Evolutionary conservation across 2,888 invertebrate genomes (phyloP), one percentile per base, ranked within the genome.

Genomic region (Phymatocera aterrima): DNA sequence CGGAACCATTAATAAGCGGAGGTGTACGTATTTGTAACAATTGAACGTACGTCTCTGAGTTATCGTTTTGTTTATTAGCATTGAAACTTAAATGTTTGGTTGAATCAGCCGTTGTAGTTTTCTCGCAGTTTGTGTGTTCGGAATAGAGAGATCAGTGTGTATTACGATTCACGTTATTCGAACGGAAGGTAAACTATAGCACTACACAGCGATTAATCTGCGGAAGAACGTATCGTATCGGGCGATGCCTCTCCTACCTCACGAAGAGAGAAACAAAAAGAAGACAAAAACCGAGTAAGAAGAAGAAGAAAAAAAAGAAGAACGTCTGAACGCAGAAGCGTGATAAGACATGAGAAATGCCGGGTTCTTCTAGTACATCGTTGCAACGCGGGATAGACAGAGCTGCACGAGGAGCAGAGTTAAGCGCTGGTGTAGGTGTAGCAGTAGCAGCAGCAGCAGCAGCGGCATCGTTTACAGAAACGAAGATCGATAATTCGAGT

Each of bases 351-450:
- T 8, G 57, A n/a, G 37, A 34, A n/a, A 64, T 34, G 34, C 21
- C 61, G 15, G 61, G 28, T 37, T n/a, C 61, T 64, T 37, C 2
- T 6, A 43, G 15, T 24, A 43, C 4, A 46, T 15, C 3, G 43
- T 15, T 61, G 18, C n/a, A 34, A 28, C n/a, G n/a, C n/a, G n/a
- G 34, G 43, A 10, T 24, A 64, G 21, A 40, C 21, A 43, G 43
- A 68, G n/a, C n/a, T 18, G 34, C 15, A 5, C 4, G 10, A 37
- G 34, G 43, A 68, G 10, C 31, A 68, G 68, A n/a, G 68, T 68
- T 68, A 68, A 68, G 68, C 43, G 24, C 68, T 21, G 68, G 24
- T 40, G 43, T 68, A n/a, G n/a, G n/a, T n/a, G n/a, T n/a, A n/a
- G n/a, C n/a, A n/a, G 18, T 54, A 68, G 15, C 61, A 61, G 31